phyloP scores from a whole-genome alignment of 1,140 invertebrate species.

The Scaptodrosophila lebanonensis region DNA sequence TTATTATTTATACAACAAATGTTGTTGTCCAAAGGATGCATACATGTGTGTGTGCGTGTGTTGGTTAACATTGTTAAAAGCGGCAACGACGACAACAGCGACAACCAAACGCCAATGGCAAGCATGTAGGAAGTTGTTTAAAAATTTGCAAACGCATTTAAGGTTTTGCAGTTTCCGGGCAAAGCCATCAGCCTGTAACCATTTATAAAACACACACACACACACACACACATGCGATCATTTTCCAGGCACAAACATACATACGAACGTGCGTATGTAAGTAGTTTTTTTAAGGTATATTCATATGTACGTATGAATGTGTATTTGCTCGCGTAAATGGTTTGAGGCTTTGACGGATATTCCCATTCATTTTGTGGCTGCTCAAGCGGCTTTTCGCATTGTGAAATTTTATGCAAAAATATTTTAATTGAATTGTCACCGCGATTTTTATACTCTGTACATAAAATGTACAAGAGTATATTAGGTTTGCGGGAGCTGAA shows the following conservation, averaged over 20 bases:
- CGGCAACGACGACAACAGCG: constrained; percentile 9
- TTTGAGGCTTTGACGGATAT: constrained; percentile 15
- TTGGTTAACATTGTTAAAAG: constrained; percentile 17
- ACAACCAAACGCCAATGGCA: neutral
- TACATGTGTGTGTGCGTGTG: constrained; percentile 7
- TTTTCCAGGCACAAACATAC: constrained; percentile 1
- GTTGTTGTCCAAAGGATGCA: constrained; percentile 11
- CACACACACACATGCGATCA: constrained; percentile 16
- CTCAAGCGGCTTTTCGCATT: constrained; percentile 57
- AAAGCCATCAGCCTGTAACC: constrained; percentile 5
- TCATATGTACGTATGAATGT: no score
- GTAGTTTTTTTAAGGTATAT: no score
- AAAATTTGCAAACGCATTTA: constrained; percentile 39
- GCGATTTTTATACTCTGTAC: no score
- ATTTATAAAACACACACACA: constrained; percentile 37
- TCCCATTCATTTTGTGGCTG: constrained; percentile 48
- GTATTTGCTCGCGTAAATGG: no score
- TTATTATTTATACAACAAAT: constrained; percentile 53
- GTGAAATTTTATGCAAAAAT: constrained; percentile 68
- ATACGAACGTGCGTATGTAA: constrained; percentile 18
- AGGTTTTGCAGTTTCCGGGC: constrained; percentile 4
- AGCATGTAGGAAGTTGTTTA: constrained; percentile 6
- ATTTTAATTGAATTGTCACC: constrained; percentile 73
- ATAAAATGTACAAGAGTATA: no score
- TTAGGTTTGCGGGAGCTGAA: no score